A percentile compares a stretch with the other conserved stretches of the same genome.
phyloP scores from a whole-genome alignment of 2,797 vertebrate species.

The Bovichtus diacanthus region DNA sequence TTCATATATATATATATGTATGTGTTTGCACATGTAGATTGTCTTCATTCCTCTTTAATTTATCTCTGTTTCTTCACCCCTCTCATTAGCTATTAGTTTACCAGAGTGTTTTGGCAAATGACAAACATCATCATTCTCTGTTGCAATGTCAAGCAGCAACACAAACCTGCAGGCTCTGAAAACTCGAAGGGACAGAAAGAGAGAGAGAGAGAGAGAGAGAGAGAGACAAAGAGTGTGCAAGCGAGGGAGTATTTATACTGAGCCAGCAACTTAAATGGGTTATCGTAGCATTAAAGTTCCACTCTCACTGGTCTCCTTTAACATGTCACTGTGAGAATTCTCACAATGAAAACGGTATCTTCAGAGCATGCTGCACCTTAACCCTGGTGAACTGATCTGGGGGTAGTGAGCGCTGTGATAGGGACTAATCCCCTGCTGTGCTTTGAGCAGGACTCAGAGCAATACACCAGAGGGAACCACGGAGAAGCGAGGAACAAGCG shows the following conservation, averaged over 20 bases:
- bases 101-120: conserved; percentile 26
- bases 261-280: conserved; percentile 75
- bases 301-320: conserved; percentile 67
- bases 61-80: not conserved
- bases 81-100: conserved; percentile 10
- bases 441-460: conserved; percentile 68
- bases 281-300: conserved; percentile 75
- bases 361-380: conserved; percentile 78
- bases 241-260: conserved; percentile 64
- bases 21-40: not conserved
- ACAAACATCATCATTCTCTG: conserved; percentile 26
- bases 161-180: conserved; percentile 44
- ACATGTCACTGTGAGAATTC: conserved; percentile 63
- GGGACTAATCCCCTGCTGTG: conserved; percentile 75
- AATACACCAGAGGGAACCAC: conserved; percentile 68
- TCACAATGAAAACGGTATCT: conserved; percentile 68
- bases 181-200: conserved; percentile 21
- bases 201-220: conserved; percentile 12
- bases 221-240: conserved; percentile 43
- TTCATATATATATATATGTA: not conserved
- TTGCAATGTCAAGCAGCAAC: conserved; percentile 31
- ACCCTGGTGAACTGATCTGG: conserved; percentile 79
- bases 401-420: conserved; percentile 74
- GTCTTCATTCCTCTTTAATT: not conserved
- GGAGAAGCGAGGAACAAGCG: conserved; percentile 65